Conservation (phyloP, 2,888 invertebrate species). For the Dione juno region DNA sequence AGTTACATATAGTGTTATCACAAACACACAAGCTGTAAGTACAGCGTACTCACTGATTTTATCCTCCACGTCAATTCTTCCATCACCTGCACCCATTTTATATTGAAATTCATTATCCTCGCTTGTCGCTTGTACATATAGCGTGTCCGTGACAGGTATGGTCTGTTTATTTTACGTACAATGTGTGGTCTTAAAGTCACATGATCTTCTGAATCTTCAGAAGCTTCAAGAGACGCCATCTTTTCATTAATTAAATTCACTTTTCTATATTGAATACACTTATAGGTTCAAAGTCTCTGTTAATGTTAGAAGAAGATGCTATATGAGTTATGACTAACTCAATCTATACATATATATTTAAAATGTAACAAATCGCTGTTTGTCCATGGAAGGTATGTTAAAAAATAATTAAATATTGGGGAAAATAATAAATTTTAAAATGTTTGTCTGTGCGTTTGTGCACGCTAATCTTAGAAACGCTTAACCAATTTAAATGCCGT, state of each 20-base stretch:
- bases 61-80: conserved; percentile 70
- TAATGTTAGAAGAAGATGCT: not conserved
- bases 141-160: no score
- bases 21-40: conserved; percentile 24
- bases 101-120: conserved; percentile 56
- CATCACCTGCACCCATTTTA: conserved; percentile 70
- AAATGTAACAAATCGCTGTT: no score
- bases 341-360: no score
- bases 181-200: conserved; percentile 47
- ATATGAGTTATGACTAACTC: no score
- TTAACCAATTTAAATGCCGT: no score
- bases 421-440: no score
- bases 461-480: no score
- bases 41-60: conserved; percentile 58
- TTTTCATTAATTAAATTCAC: conserved; percentile 42
- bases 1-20: conserved; percentile 36
- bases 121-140: conserved; percentile 43
- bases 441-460: no score
- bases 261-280: conserved; percentile 34
- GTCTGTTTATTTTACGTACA: conserved; percentile 32
- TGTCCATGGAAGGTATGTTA: no score
- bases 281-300: not conserved
- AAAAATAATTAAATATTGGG: no score
- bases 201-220: conserved; percentile 52
- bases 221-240: conserved; percentile 55